phyloP scores from a whole-genome alignment of 1,140 invertebrate genomes.

The Mamestra configurata region DNA sequence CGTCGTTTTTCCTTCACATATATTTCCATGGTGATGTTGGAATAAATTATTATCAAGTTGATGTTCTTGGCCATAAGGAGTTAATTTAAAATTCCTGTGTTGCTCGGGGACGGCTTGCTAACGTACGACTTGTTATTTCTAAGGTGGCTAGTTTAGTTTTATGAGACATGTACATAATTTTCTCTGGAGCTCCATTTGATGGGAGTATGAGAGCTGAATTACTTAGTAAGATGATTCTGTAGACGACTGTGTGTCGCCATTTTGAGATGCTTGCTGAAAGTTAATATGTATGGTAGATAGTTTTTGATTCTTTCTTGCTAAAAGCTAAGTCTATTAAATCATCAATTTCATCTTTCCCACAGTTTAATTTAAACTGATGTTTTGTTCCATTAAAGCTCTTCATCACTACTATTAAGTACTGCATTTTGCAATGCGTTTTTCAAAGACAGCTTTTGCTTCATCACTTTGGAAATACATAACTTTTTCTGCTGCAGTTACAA shows the following conservation, averaged over 20 bases:
- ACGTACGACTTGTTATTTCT: not conserved
- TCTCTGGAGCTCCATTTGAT: not conserved
- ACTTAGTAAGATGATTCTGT: not conserved
- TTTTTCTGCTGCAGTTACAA: too few relatives aligned
- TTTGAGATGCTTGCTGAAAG: not conserved
- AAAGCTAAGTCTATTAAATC: too few relatives aligned
- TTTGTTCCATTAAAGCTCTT: too few relatives aligned
- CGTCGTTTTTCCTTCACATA: slow-evolving; percentile 32
- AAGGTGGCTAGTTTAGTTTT: not conserved
- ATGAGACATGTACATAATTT: not conserved
- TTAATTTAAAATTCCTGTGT: not conserved
- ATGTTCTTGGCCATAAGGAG: not conserved
- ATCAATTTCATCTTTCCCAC: too few relatives aligned
- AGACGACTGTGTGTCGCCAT: not conserved
- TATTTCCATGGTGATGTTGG: slow-evolving; percentile 15
- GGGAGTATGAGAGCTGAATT: not conserved
- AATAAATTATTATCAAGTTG: not conserved
- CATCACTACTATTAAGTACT: too few relatives aligned
- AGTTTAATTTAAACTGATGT: too few relatives aligned
- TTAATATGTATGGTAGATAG: not conserved
- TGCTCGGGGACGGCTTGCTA: not conserved
- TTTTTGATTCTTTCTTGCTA: too few relatives aligned
- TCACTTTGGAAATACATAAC: not conserved
- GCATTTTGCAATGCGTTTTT: too few relatives aligned
- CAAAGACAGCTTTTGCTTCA: too few relatives aligned